Percentiles rank a stretch among this genome's conserved stretches.
Evolutionary conservation across 2,797 vertebrate species (phyloP).

Genomic region (Eulemur rubriventer): DNA sequence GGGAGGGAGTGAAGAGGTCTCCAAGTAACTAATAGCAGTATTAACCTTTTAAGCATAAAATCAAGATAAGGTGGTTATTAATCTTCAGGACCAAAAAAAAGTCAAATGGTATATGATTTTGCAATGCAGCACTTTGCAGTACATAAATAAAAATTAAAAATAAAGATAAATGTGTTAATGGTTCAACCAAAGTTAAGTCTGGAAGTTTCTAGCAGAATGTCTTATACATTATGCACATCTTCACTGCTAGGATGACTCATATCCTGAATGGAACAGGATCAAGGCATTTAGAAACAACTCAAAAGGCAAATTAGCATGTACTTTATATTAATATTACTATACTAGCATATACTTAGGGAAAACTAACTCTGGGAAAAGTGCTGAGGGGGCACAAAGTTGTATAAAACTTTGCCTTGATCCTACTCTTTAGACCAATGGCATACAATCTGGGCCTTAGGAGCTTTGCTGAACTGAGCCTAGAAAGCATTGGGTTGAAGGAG

Average conservation of each 20-base stretch:
- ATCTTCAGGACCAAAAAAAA: not conserved
- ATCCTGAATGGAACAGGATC: not conserved
- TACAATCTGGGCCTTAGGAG: not conserved
- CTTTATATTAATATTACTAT: not conserved
- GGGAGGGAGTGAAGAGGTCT: slow-evolving; percentile 30
- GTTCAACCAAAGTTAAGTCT: slow-evolving; percentile 32
- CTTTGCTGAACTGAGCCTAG: not conserved
- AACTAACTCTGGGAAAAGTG: not conserved
- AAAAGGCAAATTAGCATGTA: not conserved
- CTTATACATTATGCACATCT: not conserved
- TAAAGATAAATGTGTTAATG: slow-evolving; percentile 21
- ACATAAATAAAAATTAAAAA: slow-evolving; percentile 19
- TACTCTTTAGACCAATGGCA: not conserved
- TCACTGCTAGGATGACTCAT: not conserved
- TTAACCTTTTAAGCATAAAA: slow-evolving; percentile 63
- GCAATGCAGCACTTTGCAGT: not conserved
- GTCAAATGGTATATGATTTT: slow-evolving; percentile 12
- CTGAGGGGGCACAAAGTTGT: not conserved
- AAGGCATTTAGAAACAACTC: not conserved
- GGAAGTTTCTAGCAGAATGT: not conserved
- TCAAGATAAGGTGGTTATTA: slow-evolving; percentile 60
- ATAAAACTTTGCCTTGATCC: not conserved
- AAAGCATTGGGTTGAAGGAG: not conserved
- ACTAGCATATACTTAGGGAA: not conserved
- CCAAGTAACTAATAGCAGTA: slow-evolving; percentile 64